Evolutionary conservation across 2,888 invertebrate genomes (phyloP).

Genomic region (Nezara viridula): DNA sequence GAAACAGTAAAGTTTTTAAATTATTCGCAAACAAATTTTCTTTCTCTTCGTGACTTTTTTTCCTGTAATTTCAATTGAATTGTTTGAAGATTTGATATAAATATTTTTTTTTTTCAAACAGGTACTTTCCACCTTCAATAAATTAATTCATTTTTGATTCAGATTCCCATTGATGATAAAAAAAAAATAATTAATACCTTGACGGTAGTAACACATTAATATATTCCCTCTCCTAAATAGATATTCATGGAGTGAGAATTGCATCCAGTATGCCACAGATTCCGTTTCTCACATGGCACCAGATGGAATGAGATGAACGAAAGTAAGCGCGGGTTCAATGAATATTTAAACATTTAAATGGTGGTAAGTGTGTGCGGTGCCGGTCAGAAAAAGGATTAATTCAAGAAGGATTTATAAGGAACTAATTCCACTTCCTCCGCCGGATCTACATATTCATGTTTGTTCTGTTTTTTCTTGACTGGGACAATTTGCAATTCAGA

Average conservation of each 20-base stretch:
- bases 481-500: constrained; percentile 52
- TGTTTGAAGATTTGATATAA: no score
- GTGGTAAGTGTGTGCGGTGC: constrained; percentile 30
- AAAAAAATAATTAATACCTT: no score
- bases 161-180: no score
- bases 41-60: no score
- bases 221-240: background rate
- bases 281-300: constrained; percentile 2
- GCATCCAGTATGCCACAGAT: background rate
- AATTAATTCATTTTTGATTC: no score
- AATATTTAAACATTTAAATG: constrained; percentile 52
- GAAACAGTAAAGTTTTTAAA: no score
- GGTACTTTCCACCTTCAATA: no score
- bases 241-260: background rate
- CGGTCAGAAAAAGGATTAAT: constrained; percentile 52
- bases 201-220: no score
- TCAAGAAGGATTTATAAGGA: constrained; percentile 57
- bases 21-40: no score
- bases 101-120: no score
- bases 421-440: constrained; percentile 45
- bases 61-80: no score
- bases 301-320: background rate
- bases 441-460: constrained; percentile 55
- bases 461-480: constrained; percentile 34
- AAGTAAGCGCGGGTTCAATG: constrained; percentile 18